Evolutionary conservation across 2,888 invertebrate genomes (phyloP), one percentile per base, ranked within the genome.

Genomic region (Scaptomyza polygonia): DNA sequence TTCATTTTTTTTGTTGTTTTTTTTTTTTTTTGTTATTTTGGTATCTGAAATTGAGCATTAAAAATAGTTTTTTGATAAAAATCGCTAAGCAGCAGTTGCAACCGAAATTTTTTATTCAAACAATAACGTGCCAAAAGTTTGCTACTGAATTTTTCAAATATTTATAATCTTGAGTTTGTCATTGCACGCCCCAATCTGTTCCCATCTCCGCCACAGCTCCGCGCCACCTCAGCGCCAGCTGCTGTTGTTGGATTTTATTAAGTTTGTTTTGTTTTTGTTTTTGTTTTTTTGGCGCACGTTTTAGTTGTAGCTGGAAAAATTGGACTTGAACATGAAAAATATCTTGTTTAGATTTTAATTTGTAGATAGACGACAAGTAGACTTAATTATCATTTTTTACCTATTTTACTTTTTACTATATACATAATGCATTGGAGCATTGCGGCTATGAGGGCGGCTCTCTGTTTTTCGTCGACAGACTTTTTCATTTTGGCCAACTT

Each of bases 291-390:
- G 67, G 87, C 81, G 89, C 89, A 90, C 90, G 89, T 90, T 90
- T 90, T 90, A 72, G 88, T 88, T 90, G 89, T 90, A 79, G 76
- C 61, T 58, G 67, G 57, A 74, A 68, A 86, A 80, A 78, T 74
- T 78, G 70, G 72, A 76, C 79, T 75, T 78, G 72, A 87, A 83
- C 86, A 89, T 88, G 88, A 83, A 89, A 88, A 89, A 88, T 88
- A 89, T 89, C 83, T 90, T 90, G 89, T 90, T 88, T 88, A 90
- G 90, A 90, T 90, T 84, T 89, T 88, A 89, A 89, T 88, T 88
- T 77, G 77, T 76, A 82, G 89, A 89, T 89, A 90, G 76, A 78
- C 82, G 73, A 83, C 88, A 89, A 90, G 87, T 89, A 88, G 85
- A 89, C 89, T 90, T 90, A 89, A 89, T 89, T 90, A 89, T 89